Base-by-base conservation (phyloP, 2,113 vertebrate species). In the Pitta sordida region DNA sequence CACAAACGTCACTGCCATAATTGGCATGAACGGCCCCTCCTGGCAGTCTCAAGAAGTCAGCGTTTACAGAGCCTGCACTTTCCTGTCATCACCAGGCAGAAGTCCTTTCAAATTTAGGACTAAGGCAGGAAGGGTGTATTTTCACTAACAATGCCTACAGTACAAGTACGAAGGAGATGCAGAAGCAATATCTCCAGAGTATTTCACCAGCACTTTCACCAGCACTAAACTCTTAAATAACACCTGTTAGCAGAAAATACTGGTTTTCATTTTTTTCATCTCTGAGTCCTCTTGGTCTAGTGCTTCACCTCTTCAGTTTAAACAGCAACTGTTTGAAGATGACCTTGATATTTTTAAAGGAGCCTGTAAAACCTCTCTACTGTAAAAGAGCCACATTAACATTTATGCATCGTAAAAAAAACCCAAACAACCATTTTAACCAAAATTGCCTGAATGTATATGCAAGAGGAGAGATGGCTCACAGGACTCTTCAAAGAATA, bases 391-490 rank as follows among this genome's bases (percentile, higher is more conserved):
- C 75, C 88, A 92, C 78, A 92, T 94, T 87, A 96, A 93, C 87
- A 85, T 96, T 93, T 84, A 85, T 80, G 84, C 80, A 90, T 64
- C 5, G 53, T 94, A 89, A 8, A 13, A 73, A 68, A 94, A 95
- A n/a, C n/a, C n/a, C n/a, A n/a, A 95, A 85, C 60, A 97, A 95
- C 94, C 65, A 69, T 80, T 93, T 92, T 90, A 93, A 90, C 95
- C 93, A 93, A 96, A 96, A 90, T 95, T 91, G 79, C 85, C 85
- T 71, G 74, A 83, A 87, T 94, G 90, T 95, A 95, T 95, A 95
- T 64, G 68, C 13, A 11, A 85, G n/a, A 58, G 51, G n/a, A 90
- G 65, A 95, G 67, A 90, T 43, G 44, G 92, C 60, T 92, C 83
- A 64, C 67, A 75, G 69, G 77, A 90, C 67, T 95, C 89, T 83